Evolutionary conservation across 2,888 invertebrate species (phyloP).

Genomic region (Himalopsyche kuldschensis): DNA sequence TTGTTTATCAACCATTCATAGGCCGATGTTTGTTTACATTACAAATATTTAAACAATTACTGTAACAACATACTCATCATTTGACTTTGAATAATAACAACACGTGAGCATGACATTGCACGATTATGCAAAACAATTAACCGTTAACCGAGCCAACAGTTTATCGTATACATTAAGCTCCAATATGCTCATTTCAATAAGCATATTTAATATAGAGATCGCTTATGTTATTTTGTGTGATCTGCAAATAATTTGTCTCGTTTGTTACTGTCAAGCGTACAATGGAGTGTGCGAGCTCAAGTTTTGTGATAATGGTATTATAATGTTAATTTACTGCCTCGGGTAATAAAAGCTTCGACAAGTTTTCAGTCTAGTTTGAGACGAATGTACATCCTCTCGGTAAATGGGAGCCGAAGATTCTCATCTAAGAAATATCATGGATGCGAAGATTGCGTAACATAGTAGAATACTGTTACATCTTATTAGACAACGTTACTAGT

Average conservation of each 20-base stretch:
- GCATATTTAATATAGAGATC: background rate
- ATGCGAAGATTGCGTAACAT: background rate
- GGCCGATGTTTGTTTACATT: no score
- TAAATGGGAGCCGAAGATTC: background rate
- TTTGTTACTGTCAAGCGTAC: constrained; percentile 18
- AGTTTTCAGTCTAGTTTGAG: constrained; percentile 4
- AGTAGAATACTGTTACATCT: background rate
- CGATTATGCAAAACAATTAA: background rate
- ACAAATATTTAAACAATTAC: background rate
- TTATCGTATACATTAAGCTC: background rate
- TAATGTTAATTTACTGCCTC: constrained; percentile 34
- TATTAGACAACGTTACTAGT: no score
- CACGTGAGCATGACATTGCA: background rate
- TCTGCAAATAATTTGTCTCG: constrained; percentile 9
- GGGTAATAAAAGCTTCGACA: constrained; percentile 19
- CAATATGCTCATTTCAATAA: background rate
- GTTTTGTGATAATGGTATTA: constrained; percentile 29
- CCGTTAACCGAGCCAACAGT: background rate
- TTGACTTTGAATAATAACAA: background rate
- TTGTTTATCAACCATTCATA: no score
- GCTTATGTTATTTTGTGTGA: constrained; percentile 1
- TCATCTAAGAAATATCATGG: background rate
- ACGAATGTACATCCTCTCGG: background rate
- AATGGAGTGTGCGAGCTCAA: constrained; percentile 16
- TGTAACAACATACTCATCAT: background rate